Conservation (phyloP, 2,797 vertebrate genomes). For the Mastacembelus armatus region DNA sequence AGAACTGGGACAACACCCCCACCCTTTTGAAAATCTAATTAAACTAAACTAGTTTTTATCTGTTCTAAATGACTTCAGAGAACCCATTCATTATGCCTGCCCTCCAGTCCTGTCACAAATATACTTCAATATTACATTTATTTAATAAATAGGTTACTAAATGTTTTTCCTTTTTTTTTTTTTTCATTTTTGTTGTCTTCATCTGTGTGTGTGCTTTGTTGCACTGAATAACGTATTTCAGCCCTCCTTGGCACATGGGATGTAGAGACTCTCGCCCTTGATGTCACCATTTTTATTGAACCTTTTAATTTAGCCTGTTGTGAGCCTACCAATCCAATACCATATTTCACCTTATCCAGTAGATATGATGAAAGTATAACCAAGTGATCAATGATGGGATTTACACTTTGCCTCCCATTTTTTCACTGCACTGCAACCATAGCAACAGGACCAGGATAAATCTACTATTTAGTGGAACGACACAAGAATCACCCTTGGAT, state of each 20-base stretch:
- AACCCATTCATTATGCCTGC: slow-evolving; percentile 86
- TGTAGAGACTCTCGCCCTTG: slow-evolving; percentile 6
- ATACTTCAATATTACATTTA: slow-evolving; percentile 84
- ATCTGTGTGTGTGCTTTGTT: slow-evolving; percentile 42
- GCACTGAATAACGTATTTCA: slow-evolving; percentile 32
- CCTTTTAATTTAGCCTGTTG: slow-evolving; percentile 69
- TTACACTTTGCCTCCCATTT: slow-evolving; percentile 53
- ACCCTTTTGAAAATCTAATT: slow-evolving; percentile 87
- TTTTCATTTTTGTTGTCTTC: slow-evolving; percentile 72
- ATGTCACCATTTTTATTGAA: slow-evolving; percentile 50
- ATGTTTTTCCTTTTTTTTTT: slow-evolving; percentile 42
- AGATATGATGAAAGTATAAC: slow-evolving; percentile 79
- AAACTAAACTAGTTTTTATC: slow-evolving; percentile 91
- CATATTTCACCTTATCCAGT: slow-evolving; percentile 66
- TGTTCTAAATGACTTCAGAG: slow-evolving; percentile 88
- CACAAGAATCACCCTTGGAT: slow-evolving; percentile 69
- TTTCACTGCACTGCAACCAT: slow-evolving; percentile 67
- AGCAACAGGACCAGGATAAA: slow-evolving; percentile 76
- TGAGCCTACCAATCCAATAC: slow-evolving; percentile 58
- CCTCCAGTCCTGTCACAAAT: slow-evolving; percentile 88
- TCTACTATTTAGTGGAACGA: slow-evolving; percentile 75
- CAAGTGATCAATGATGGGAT: slow-evolving; percentile 76
- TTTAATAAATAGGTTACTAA: slow-evolving; percentile 88
- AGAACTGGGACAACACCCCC: slow-evolving; percentile 87
- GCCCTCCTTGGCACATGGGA: slow-evolving; percentile 6